Conservation (phyloP, 2,888 invertebrate genomes). For the Saturnia pavonia region DNA sequence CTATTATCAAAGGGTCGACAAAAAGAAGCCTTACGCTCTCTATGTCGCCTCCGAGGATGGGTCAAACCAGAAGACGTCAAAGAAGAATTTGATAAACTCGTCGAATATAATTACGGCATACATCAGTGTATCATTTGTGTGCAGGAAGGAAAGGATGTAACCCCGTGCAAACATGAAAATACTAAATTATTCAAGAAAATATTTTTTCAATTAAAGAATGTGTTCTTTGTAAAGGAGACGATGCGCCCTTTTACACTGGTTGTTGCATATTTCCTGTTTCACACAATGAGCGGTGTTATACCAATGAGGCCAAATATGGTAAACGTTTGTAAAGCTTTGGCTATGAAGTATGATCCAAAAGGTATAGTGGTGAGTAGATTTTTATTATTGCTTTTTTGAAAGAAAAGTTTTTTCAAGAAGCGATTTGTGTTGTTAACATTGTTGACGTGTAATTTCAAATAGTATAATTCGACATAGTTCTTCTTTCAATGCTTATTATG, state of each 20-base stretch:
- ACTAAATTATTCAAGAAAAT: constrained; percentile 49
- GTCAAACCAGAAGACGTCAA: constrained; percentile 73
- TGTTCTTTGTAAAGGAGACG: constrained; percentile 77
- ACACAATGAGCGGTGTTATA: constrained; percentile 74
- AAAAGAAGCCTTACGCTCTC: constrained; percentile 76
- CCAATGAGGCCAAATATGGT: constrained; percentile 81
- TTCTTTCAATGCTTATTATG: neutral
- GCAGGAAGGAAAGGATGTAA: constrained; percentile 48
- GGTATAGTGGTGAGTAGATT: constrained; percentile 69
- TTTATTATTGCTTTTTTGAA: neutral
- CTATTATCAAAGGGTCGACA: constrained; percentile 79
- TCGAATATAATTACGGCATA: constrained; percentile 66
- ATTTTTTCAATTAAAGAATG: constrained; percentile 52
- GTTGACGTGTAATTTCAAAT: no score
- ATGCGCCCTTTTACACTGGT: constrained; percentile 76
- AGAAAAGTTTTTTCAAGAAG: neutral
- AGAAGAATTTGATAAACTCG: constrained; percentile 73
- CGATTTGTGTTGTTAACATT: no score
- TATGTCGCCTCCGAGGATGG: constrained; percentile 82
- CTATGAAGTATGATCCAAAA: constrained; percentile 72
- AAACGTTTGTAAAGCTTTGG: constrained; percentile 74
- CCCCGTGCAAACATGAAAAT: constrained; percentile 54
- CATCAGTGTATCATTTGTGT: constrained; percentile 61
- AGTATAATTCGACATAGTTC: neutral
- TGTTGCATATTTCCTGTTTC: constrained; percentile 78